Evolutionary conservation across 2,888 invertebrate species (phyloP), one percentile per base, ranked within the genome.

Genomic region (Synergus laeviventris): DNA sequence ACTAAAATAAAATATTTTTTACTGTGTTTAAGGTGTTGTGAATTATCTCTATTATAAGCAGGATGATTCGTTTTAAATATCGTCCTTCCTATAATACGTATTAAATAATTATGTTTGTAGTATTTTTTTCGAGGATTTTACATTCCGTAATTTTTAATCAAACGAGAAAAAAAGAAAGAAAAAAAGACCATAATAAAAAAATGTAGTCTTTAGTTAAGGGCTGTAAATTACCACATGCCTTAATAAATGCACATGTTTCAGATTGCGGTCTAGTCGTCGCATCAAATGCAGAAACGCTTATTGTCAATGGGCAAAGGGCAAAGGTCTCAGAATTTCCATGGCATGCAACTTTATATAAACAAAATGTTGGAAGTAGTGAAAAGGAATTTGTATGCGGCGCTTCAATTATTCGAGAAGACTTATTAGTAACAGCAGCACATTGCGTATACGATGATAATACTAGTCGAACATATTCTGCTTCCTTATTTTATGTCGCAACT

Each of bases 361-460:
- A 76, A 7, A 79, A 82, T 9, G 59, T 9, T 21, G 54, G 70
- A 1, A 42, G 21, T 9, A 79, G 75, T 3, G 38, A 74, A 4
- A 91, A 88, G 74, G 73, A 81, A 42, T 91, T 89, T 64, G 84
- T 86, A 31, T 91, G 91, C 75, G 91, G 91, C 18, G 90, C 91
- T n/a, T 89, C 91, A 3, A 89, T 91, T 16, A 87, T 91, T 74
- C 84, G 86, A 5, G 85, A 87, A 0, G 85, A 87, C 79, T 81
- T 91, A 2, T 78, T 91, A 24, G 76, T 91, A n/a, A 91, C 89
- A 64, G 91, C 91, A n/a, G 91, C 91, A 3, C 91, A 91, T 81
- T 91, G 91, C 81, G 87, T 91, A 54, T 91, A 84, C 81, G 84
- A 90, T 45, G 90, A 89, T 38, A 49, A 1, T 0, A 75, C 2